Percentiles rank a stretch among this genome's conserved stretches.
These are phyloP conservation scores for Chrysolina americana DNA, from an alignment of 2,888 invertebrate genomes.

Conservation along the genomic window DNA sequence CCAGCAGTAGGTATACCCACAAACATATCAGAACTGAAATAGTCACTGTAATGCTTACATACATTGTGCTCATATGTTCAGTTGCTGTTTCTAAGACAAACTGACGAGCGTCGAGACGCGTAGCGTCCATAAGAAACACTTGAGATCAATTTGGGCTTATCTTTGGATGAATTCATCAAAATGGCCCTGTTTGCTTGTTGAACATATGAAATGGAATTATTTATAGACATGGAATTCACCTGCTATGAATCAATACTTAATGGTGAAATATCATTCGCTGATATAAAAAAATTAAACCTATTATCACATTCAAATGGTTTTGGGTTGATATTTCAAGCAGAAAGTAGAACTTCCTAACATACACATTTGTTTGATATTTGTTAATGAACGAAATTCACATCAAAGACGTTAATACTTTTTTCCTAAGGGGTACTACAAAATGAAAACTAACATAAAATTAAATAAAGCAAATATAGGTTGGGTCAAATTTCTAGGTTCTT, in stretches of 20 bases:
- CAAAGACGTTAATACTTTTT: too few relatives aligned
- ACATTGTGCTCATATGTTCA: slow-evolving; percentile 43
- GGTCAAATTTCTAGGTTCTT: too few relatives aligned
- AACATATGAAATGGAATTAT: slow-evolving; percentile 40
- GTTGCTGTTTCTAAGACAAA: slow-evolving; percentile 34
- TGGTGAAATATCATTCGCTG: too few relatives aligned
- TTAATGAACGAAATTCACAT: too few relatives aligned
- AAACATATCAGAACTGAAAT: slow-evolving; percentile 52
- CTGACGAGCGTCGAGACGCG: slow-evolving; percentile 59
- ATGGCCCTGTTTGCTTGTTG: slow-evolving; percentile 42
- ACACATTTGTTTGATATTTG: too few relatives aligned
- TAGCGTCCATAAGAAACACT: slow-evolving; percentile 58
- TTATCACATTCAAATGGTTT: too few relatives aligned
- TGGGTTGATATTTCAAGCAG: too few relatives aligned
- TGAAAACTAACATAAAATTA: too few relatives aligned
- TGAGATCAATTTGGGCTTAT: slow-evolving; percentile 63
- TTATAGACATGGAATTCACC: slow-evolving; percentile 37
- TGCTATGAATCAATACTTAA: background rate
- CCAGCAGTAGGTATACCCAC: slow-evolving; percentile 54
- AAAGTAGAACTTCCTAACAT: too few relatives aligned
- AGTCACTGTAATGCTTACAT: slow-evolving; percentile 50
- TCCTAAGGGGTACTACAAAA: too few relatives aligned
- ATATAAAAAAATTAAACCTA: too few relatives aligned
- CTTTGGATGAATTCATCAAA: slow-evolving; percentile 48
- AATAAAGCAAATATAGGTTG: too few relatives aligned